Evolutionary conservation across 2,113 vertebrate species (phyloP).

Genomic region (Cephalophus harveyi): DNA sequence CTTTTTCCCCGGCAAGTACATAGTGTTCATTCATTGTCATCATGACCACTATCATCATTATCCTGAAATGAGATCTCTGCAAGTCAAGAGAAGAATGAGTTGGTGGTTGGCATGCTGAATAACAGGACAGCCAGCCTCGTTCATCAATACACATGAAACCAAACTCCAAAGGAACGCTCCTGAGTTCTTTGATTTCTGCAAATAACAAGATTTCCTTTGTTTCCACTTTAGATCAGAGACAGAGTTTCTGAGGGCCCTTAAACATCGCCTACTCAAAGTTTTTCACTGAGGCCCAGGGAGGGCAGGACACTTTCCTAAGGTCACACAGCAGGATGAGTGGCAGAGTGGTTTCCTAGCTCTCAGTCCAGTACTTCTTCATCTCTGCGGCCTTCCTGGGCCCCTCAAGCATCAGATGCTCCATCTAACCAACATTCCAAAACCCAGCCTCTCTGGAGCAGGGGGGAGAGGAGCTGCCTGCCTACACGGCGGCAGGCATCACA

Average conservation of each 20-base stretch:
- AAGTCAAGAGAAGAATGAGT: not conserved
- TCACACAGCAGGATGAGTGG: not conserved
- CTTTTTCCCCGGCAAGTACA: not conserved
- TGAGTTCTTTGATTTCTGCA: not conserved
- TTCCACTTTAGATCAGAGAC: not conserved
- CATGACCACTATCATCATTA: not conserved
- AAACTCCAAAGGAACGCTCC: not conserved
- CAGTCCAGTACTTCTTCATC: not conserved
- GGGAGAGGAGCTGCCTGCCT: not conserved
- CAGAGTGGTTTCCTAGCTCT: not conserved
- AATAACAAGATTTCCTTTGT: not conserved
- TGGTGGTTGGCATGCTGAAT: not conserved
- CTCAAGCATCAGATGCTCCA: not conserved
- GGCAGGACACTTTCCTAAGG: not conserved
- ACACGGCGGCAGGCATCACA: fast-evolving
- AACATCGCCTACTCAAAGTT: not conserved
- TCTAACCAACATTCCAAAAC: not conserved
- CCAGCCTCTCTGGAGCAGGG: not conserved
- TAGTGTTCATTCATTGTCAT: not conserved
- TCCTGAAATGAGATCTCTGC: not conserved
- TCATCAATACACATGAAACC: not conserved
- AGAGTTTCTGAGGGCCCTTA: not conserved
- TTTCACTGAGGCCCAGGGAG: not conserved
- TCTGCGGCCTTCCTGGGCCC: not conserved
- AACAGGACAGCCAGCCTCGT: not conserved